These are phyloP conservation scores for Arnoldichthys spilopterus DNA, from an alignment of 2,797 vertebrate species.

Conservation along the genomic window DNA sequence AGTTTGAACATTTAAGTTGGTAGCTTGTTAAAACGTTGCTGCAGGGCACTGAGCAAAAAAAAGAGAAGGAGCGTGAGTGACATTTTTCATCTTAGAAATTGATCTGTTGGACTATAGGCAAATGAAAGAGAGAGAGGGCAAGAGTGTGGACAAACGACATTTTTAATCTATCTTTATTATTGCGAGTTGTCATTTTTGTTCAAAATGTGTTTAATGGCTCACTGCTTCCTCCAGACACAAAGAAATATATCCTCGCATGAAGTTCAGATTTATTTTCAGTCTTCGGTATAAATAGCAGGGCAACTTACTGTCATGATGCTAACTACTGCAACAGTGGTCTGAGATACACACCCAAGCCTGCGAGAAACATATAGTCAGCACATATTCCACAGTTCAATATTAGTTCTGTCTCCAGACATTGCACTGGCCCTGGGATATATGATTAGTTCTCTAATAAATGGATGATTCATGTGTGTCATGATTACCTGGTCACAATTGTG, in stretches of 20 bases:
- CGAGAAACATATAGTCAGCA: not conserved
- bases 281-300: slow-evolving; percentile 6
- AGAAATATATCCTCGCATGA: not conserved
- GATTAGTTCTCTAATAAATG: slow-evolving; percentile 5
- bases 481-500: slow-evolving; percentile 8
- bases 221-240: not conserved
- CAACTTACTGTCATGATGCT: not conserved
- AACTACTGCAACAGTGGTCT: not conserved
- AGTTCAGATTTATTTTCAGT: not conserved
- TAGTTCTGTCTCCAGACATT: not conserved
- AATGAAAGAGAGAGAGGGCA: not conserved
- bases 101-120: not conserved
- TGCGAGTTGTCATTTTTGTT: slow-evolving; percentile 13
- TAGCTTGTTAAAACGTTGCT: slow-evolving; percentile 9
- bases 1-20: not conserved
- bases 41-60: not conserved
- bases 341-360: not conserved
- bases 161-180: slow-evolving; percentile 38
- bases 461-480: not conserved
- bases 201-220: slow-evolving; percentile 7
- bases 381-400: not conserved
- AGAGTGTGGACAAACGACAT: not conserved
- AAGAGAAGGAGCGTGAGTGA: not conserved
- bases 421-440: not conserved
- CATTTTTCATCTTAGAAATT: slow-evolving; percentile 16